phyloP scores from a whole-genome alignment of 2,113 vertebrate genomes.

The cat (Felis catus) region DNA sequence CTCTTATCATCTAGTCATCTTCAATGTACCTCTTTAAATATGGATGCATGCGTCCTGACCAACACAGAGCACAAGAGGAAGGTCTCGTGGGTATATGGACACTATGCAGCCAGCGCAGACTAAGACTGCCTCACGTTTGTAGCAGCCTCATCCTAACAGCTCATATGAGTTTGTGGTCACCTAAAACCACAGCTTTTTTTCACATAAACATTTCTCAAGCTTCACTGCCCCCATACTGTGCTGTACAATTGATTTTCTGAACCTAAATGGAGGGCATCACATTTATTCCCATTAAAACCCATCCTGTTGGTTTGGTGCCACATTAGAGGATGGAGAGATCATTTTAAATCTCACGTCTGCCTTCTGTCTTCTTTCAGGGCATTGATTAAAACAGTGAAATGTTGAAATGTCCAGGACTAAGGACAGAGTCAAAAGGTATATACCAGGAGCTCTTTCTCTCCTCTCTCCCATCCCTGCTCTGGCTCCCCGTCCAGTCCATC shows the following conservation, averaged over 20 bases:
- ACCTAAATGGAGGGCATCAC: conserved; percentile 40
- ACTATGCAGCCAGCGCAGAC: accelerated
- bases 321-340: conserved; percentile 35
- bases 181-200: conserved; percentile 50
- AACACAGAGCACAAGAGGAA: neutral
- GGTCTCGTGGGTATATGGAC: neutral
- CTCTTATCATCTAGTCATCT: neutral
- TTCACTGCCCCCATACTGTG: neutral
- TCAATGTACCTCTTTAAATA: neutral
- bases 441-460: neutral
- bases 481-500: neutral
- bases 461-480: accelerated
- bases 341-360: neutral
- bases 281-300: conserved; percentile 62
- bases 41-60: neutral
- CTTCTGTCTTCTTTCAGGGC: neutral
- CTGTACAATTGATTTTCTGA: conserved; percentile 66
- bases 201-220: conserved; percentile 38
- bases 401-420: conserved; percentile 2
- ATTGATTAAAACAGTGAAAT: neutral
- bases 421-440: neutral
- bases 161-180: neutral
- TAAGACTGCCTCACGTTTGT: neutral
- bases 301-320: conserved; percentile 55
- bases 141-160: neutral